Evolutionary conservation across 2,797 vertebrate species (phyloP), one percentile per base, ranked within the genome.

Genomic region (Crocidura indochinensis): DNA sequence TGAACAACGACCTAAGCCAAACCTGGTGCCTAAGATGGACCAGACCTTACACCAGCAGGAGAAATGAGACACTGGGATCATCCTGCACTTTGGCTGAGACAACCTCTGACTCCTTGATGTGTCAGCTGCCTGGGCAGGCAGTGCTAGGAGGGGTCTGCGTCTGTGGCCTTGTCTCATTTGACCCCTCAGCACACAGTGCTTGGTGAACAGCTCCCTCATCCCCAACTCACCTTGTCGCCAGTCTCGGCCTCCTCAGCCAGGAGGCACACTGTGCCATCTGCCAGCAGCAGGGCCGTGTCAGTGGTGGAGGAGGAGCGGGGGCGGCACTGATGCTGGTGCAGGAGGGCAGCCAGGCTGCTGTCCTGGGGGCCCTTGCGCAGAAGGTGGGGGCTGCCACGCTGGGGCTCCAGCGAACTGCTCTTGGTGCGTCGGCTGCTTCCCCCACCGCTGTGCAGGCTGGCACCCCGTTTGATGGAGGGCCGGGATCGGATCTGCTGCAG

Each of bases 401-500:
- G 97, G 1, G 97, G 97, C 73, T 98, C 98, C 88, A 98, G 73
- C 0, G 98, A 98, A 95, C 98, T 90, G 92, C 98, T 97, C 95
- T 98, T 98, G 96, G 98, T 97, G 7, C 98, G 96, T 0, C 98
- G 97, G 93, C 98, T 92, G 90, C 97, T 77, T n/a, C 96, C 88
- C 65, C 97, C 69, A 93, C 96, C 96, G 77, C 98, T 81, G 88
- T 98, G 98, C 96, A 98, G 97, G 95, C 98, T 98, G 93, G 98
- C 94, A 0, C 98, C 98, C 1, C 98, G 97, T 92, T 98, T 98
- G 96, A 98, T 98, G 95, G 98, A 98, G 0, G 98, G 98, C 8
- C 98, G 97, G 0, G 98, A 97, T 91, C 98, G 98, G 96, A 98
- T 98, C 97, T 98, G 98, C 96, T 98, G 98, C 95, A 98, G 96